Percentiles rank a stretch among this genome's conserved stretches.
phyloP scores from a whole-genome alignment of 2,113 vertebrate species.

The Bufo bufo region DNA sequence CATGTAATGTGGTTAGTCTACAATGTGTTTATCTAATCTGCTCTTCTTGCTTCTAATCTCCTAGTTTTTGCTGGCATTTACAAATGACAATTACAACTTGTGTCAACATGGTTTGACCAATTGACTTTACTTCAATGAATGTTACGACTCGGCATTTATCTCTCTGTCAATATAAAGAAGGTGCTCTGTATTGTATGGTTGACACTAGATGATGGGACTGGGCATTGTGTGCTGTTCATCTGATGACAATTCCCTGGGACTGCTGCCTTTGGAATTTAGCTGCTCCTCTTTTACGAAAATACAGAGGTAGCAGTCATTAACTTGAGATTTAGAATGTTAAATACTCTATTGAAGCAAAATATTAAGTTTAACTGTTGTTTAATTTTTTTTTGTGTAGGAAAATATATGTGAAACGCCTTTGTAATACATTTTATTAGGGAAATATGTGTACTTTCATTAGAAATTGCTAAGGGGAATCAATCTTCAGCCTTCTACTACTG shows the following conservation, averaged over 20 bases:
- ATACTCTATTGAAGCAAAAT: no score
- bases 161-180: not conserved
- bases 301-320: no score
- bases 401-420: no score
- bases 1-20: not conserved
- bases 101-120: not conserved
- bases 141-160: not conserved
- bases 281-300: no score
- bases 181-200: not conserved
- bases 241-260: not conserved
- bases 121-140: not conserved
- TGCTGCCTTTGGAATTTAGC: no score
- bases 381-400: no score
- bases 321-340: no score
- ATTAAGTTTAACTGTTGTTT: no score
- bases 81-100: conserved; percentile 3
- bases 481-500: no score
- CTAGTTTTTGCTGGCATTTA: not conserved
- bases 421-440: no score
- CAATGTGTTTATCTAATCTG: not conserved
- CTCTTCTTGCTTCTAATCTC: not conserved
- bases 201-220: not conserved
- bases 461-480: no score
- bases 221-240: not conserved
- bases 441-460: no score